phyloP scores from a whole-genome alignment of 2,888 invertebrate genomes.

The Tortricodes alternella region DNA sequence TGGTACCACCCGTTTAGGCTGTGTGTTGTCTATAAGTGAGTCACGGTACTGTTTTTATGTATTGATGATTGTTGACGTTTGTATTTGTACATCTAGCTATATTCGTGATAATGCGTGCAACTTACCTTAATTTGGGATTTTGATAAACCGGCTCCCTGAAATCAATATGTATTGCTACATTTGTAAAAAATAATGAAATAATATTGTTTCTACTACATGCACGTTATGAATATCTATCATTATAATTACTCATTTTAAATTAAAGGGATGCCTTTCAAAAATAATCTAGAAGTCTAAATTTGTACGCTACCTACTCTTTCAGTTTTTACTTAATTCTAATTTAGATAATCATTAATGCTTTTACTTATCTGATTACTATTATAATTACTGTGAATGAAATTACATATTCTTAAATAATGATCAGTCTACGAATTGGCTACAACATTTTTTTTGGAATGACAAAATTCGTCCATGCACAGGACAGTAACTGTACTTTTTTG shows the following conservation, averaged over 20 bases:
- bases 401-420: not conserved
- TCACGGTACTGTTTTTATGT: too few relatives aligned
- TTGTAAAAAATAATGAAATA: conserved; percentile 39
- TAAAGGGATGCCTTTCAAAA: not conserved
- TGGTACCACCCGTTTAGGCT: too few relatives aligned
- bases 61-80: not conserved
- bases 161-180: conserved; percentile 63
- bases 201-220: conserved; percentile 15
- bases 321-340: not conserved
- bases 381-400: not conserved
- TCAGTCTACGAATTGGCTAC: conserved; percentile 47
- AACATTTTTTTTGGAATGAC: conserved; percentile 68
- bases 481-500: conserved; percentile 68
- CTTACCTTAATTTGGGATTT: conserved; percentile 76
- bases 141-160: conserved; percentile 76
- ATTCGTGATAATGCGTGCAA: conserved; percentile 57
- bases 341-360: not conserved
- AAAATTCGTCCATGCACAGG: conserved; percentile 74
- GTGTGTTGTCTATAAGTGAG: too few relatives aligned
- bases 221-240: conserved; percentile 8
- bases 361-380: not conserved
- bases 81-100: conserved; percentile 28
- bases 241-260: not conserved
- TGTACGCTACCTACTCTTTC: not conserved
- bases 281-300: not conserved